Evolutionary conservation across 1,140 invertebrate species (phyloP).

Genomic region (Antheraea pernyi): DNA sequence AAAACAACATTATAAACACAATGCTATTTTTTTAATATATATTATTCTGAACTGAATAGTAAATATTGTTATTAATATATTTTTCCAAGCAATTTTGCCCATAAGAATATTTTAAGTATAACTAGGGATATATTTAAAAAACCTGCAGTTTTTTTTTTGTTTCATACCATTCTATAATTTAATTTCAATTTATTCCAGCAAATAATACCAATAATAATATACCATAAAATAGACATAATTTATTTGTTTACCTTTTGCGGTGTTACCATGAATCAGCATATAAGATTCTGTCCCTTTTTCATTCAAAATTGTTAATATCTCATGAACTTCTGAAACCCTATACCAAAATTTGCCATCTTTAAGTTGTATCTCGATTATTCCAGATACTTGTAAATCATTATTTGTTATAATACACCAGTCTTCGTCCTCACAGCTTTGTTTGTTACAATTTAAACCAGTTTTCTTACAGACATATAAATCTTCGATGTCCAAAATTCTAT

Average conservation of each 20-base stretch:
- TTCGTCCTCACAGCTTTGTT: slow-evolving; percentile 23
- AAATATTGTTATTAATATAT: too few relatives aligned
- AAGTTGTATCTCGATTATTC: slow-evolving; percentile 43
- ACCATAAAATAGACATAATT: slow-evolving; percentile 34
- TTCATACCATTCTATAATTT: too few relatives aligned
- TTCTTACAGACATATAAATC: slow-evolving; percentile 52
- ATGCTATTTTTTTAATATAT: too few relatives aligned
- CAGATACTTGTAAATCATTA: slow-evolving; percentile 35
- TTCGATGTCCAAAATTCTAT: slow-evolving; percentile 45
- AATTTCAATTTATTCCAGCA: too few relatives aligned
- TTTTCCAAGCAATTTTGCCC: too few relatives aligned
- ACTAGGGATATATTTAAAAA: slow-evolving; percentile 28
- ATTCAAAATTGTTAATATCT: slow-evolving; percentile 46
- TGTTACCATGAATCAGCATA: slow-evolving; percentile 80
- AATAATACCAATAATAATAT: too few relatives aligned
- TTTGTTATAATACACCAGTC: slow-evolving; percentile 42
- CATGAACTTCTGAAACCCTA: slow-evolving; percentile 33
- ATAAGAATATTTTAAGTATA: too few relatives aligned
- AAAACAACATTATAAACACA: too few relatives aligned
- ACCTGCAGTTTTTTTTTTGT: too few relatives aligned
- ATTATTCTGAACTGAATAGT: too few relatives aligned
- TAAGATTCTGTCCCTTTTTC: slow-evolving; percentile 53
- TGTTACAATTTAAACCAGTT: slow-evolving; percentile 47
- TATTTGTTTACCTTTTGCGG: slow-evolving; percentile 60
- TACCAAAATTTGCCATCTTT: slow-evolving; percentile 51